These are phyloP conservation scores for Myanophis thanlyinensis DNA, from an alignment of 2,113 vertebrate species.

Conservation along the genomic window DNA sequence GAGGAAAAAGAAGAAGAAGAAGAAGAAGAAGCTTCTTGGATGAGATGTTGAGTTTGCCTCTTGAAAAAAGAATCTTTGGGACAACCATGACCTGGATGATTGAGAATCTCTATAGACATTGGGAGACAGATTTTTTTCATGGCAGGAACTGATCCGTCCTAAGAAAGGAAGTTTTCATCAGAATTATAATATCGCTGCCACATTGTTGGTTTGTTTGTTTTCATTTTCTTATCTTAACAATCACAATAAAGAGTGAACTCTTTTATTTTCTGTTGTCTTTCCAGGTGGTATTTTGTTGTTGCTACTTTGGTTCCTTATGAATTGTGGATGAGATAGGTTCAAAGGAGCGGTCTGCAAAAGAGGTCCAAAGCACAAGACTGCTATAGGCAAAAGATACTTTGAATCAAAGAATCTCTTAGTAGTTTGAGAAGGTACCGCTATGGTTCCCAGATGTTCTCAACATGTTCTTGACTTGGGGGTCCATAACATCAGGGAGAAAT, in stretches of 20 bases:
- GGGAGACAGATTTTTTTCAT: neutral
- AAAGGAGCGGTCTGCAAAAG: neutral
- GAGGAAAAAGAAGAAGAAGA: too few relatives aligned
- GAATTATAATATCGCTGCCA: neutral
- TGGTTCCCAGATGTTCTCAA: neutral
- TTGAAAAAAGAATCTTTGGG: too few relatives aligned
- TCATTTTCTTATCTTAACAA: neutral
- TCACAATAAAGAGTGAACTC: neutral
- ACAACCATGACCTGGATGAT: neutral
- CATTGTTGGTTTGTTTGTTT: neutral
- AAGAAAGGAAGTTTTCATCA: neutral
- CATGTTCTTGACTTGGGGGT: neutral
- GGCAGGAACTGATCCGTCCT: neutral
- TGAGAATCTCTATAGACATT: neutral
- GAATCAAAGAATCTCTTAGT: neutral
- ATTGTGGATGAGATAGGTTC: neutral
- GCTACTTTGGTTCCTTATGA: neutral
- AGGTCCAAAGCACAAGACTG: neutral
- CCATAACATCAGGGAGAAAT: neutral
- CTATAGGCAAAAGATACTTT: neutral
- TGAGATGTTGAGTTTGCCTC: too few relatives aligned
- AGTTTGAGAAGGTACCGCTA: neutral
- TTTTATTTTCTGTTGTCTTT: neutral
- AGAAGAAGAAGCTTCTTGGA: neutral
- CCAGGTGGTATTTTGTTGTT: neutral